Base-by-base conservation (phyloP, 2,797 vertebrate species). In the Coranthus polyacanthus region DNA sequence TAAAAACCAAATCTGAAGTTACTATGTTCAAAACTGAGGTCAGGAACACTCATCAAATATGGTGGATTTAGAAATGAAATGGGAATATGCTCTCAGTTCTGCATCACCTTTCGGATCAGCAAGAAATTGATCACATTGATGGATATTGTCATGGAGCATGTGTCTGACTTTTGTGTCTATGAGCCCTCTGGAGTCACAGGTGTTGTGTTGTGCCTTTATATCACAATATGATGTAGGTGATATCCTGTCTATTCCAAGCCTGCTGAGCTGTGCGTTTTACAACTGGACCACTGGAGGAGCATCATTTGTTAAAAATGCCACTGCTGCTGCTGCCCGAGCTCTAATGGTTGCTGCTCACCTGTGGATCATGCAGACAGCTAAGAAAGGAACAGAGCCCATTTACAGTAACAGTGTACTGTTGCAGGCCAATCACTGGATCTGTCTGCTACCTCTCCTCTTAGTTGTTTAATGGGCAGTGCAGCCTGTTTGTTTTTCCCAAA, bases 281-380 rank as follows among this genome's bases (percentile, higher is more conserved):
- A 49, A 39, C 65, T 34, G 78, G 68, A 75, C 65, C 44, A 24
- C 17, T 57, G 43, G 10, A 74, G 58, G 12, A 61, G 58, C 61
- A 78, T 79, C 18, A 39, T 77, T 78, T 83, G 78, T 84, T 75
- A 58, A 75, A 84, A 72, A 29, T 68, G 60, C 73, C 67, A 34
- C 51, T 46, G 44, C 50, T 56, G 58, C 56, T 67, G 38, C 57
- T 62, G 73, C 69, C 36, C 3, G 38, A 81, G 60, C 51, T 52
- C 56, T 82, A 83, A 88, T 86, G 71, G 63, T 36, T 65, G 54
- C 41, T 56, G 57, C 73, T 87, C 76, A 87, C 82, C 82, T 84
- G 83, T 79, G 71, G 77, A 87, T 83, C 71, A 78, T 49, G 66
- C 26, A 63, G 76, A 79, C 73, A 72, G 75, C 68, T 29, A 54